These are phyloP conservation scores for Endomychus coccineus DNA, from an alignment of 2,888 invertebrate species.

Conservation along the genomic window DNA sequence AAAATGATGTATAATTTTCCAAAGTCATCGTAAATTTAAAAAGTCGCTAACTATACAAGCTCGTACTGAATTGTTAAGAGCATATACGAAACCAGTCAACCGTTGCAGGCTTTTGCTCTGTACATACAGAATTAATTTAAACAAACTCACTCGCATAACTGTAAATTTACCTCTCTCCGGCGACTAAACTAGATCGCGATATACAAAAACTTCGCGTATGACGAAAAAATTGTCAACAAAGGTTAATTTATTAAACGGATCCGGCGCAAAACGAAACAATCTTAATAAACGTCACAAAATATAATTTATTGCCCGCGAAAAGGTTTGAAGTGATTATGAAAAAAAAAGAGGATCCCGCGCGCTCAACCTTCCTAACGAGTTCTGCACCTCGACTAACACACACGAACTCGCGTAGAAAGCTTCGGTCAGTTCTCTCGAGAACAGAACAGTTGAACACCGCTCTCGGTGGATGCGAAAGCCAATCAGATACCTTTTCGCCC, in stretches of 20 bases:
- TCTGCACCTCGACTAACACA: conserved; percentile 36
- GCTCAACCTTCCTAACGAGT: conserved; percentile 15
- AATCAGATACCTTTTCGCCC: conserved; percentile 32
- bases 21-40: too few relatives aligned
- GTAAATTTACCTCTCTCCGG: conserved; percentile 8
- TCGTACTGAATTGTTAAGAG: conserved; percentile 10
- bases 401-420: conserved; percentile 28
- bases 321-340: conserved; percentile 14
- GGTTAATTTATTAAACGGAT: conserved; percentile 6
- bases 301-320: conserved; percentile 5
- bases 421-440: conserved; percentile 38
- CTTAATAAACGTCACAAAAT: conserved; percentile 12
- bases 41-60: conserved; percentile 10
- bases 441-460: conserved; percentile 28
- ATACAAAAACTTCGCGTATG: too few relatives aligned
- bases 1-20: too few relatives aligned
- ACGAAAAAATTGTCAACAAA: too few relatives aligned
- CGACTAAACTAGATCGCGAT: too few relatives aligned
- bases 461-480: conserved; percentile 21
- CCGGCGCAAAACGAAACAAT: conserved; percentile 1
- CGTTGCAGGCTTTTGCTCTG: conserved; percentile 5
- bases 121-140: conserved; percentile 8
- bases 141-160: conserved; percentile 14
- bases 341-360: conserved; percentile 12
- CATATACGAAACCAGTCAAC: conserved; percentile 3